Evolutionary conservation across 2,113 vertebrate genomes (phyloP), one percentile per base, ranked within the genome.

Genomic region (Cervus canadensis): DNA sequence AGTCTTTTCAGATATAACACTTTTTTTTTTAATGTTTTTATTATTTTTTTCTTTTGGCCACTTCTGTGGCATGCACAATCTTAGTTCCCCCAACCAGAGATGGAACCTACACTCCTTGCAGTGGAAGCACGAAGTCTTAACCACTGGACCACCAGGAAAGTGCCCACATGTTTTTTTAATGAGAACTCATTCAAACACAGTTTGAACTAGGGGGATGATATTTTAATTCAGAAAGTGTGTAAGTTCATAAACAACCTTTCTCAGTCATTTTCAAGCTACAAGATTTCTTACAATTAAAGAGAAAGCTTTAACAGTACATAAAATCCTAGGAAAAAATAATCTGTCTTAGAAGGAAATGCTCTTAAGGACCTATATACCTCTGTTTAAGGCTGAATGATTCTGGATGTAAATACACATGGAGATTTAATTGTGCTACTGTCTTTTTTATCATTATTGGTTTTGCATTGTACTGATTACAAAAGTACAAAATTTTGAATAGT

Each of bases 241-340:
- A n/a, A 40, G 12, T 74, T 82, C 33, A 74, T 12, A 50, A 26
- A 23, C 52, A 30, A 82, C 6, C 7, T 95, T 43, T 87, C 40
- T 4, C 3, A 33, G 56, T 71, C 54, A 71, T 82, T 82, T 78
- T 67, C n/a, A 95, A 91, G 50, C 33, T 36, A 83, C 6, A 10
- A 52, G 40, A 57, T 28, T 95, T 96, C 21, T 83, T 90, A 92
- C 50, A 79, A 96, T 52, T 94, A 94, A 89, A 87, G 16, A 89
- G 52, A 92, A 96, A 71, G n/a, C 3, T 11, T 57, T 91, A 78
- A 79, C 6, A 81, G 79, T 12, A 90, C 33, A 45, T 43, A 17
- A 82, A 93, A 86, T 87, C 9, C 45, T 43, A 76, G 40, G 71
- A 76, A 76, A 43, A 76, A 43, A 43, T 76, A 62, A 62, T 62